These are phyloP conservation scores for Amphipoea oculea DNA, from an alignment of 2,888 invertebrate species.

Conservation along the genomic window DNA sequence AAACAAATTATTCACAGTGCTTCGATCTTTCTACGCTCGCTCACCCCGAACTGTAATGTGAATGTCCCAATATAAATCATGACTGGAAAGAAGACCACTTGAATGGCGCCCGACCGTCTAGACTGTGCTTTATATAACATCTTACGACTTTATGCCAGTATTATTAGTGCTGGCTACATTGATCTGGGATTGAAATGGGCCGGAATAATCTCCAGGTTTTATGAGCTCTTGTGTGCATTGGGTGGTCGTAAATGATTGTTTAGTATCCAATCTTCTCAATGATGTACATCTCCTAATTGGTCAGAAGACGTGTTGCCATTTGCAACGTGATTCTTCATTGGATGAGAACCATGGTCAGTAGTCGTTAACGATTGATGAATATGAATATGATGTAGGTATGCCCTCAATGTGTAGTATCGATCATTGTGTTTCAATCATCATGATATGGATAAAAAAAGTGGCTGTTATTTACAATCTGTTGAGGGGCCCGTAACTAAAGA, in stretches of 20 bases:
- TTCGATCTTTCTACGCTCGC: slow-evolving; percentile 24
- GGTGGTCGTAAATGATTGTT: slow-evolving; percentile 1
- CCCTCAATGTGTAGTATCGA: background rate
- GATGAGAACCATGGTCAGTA: background rate
- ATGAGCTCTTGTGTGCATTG: slow-evolving; percentile 18
- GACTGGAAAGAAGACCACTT: slow-evolving; percentile 28
- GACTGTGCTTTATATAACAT: slow-evolving; percentile 47
- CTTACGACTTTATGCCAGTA: slow-evolving; percentile 17
- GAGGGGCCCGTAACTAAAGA: too few relatives aligned
- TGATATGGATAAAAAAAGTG: background rate
- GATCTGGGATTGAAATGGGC: slow-evolving; percentile 34
- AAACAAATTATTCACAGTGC: slow-evolving; percentile 47
- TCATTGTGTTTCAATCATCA: background rate
- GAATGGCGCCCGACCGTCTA: slow-evolving; percentile 64
- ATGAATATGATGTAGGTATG: background rate
- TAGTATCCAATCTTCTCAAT: slow-evolving; percentile 8
- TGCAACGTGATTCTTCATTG: background rate
- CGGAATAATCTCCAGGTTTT: slow-evolving; percentile 36
- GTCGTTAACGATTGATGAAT: background rate
- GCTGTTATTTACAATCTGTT: background rate
- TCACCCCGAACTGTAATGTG: slow-evolving; percentile 10
- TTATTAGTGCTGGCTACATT: slow-evolving; percentile 16
- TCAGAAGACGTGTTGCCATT: background rate
- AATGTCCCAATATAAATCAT: slow-evolving; percentile 43
- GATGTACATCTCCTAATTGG: background rate